A percentile compares a stretch with the other conserved stretches of the same genome.
Evolutionary conservation across 2,888 invertebrate species (phyloP).

Genomic region (Lordiphosa andalusiaca): DNA sequence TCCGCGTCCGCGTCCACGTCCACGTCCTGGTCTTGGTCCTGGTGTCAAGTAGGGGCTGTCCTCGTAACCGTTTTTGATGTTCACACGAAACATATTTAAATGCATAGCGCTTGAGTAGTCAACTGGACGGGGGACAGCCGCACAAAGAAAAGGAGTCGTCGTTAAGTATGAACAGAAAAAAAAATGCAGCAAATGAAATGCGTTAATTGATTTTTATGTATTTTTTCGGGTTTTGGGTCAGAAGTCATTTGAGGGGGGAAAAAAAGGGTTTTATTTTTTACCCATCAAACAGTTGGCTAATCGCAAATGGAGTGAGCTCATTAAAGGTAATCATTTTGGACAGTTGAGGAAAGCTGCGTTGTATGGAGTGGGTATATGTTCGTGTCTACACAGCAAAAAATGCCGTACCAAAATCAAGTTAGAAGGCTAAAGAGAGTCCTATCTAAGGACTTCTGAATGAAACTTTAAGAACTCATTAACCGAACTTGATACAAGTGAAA

Average conservation of each 20-base stretch:
- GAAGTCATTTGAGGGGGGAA: neutral
- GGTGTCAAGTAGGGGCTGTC: conserved; percentile 75
- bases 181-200: conserved; percentile 48
- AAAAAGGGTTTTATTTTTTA: conserved; percentile 11
- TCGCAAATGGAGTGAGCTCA: conserved; percentile 25
- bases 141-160: conserved; percentile 20
- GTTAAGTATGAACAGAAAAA: conserved; percentile 28
- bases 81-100: conserved; percentile 73
- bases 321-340: neutral
- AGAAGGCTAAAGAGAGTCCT: no score
- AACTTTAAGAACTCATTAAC: no score
- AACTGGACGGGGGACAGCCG: conserved; percentile 9
- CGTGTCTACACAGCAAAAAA: no score
- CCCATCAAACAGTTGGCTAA: conserved; percentile 62
- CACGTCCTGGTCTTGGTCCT: conserved; percentile 26
- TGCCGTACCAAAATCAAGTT: no score
- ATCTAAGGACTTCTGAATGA: no score
- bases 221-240: conserved; percentile 13
- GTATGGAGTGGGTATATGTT: no score
- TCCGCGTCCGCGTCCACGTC: conserved; percentile 10
- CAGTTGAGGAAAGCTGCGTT: conserved; percentile 3
- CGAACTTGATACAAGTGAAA: no score
- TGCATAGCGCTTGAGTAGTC: conserved; percentile 63
- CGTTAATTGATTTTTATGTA: conserved; percentile 68
- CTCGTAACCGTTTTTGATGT: conserved; percentile 62